These are phyloP conservation scores for Antedon bifida DNA, from an alignment of 35 echinoderm and acorn worm species.

Conservation along the genomic window DNA sequence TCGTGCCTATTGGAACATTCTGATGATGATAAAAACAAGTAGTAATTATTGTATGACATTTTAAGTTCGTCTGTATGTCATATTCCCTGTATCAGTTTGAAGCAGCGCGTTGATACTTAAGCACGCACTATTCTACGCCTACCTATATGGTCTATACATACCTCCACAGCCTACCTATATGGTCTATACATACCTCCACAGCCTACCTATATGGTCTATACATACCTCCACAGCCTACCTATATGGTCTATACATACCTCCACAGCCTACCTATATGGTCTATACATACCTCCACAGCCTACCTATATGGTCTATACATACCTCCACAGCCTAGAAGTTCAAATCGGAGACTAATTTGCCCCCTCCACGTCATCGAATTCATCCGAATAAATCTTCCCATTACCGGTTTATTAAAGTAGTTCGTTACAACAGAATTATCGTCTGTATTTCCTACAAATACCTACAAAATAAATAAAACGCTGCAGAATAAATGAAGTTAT, in stretches of 20 bases:
- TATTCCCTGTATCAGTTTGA: too few species aligned
- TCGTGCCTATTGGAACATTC: neutral
- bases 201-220: neutral
- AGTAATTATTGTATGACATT: too few species aligned
- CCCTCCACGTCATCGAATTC: neutral
- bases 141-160: neutral
- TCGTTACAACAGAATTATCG: conserved; percentile 9
- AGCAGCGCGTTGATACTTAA: too few species aligned
- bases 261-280: conserved; percentile 12
- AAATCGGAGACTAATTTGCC: conserved; percentile 1
- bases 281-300: conserved; percentile 24
- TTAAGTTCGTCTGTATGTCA: too few species aligned
- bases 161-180: conserved; percentile 26
- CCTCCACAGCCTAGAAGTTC: conserved; percentile 26
- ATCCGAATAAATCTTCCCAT: conserved; percentile 7
- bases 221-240: conserved; percentile 27
- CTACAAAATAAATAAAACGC: neutral
- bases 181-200: conserved; percentile 18
- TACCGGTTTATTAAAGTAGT: conserved; percentile 19
- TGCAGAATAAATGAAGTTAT: too few species aligned
- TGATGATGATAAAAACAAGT: neutral
- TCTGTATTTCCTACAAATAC: conserved; percentile 18
- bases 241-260: conserved; percentile 8
- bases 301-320: neutral
- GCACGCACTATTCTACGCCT: too few species aligned